Evolutionary conservation across 2,888 invertebrate species (phyloP).

Genomic region (Hipparchia semele): DNA sequence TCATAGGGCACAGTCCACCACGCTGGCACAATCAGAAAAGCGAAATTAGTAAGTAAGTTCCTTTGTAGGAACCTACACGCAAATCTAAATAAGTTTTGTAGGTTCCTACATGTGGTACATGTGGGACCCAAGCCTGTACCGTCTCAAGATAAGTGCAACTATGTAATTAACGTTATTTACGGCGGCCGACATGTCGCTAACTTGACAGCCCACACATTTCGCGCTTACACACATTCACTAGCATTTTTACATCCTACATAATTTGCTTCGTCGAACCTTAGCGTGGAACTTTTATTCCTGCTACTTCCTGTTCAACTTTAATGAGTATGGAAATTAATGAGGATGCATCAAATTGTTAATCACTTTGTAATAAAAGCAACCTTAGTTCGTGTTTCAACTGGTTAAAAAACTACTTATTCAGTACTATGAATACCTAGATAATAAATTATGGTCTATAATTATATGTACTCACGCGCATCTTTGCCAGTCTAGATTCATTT

Average conservation of each 20-base stretch:
- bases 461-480: too few relatives aligned
- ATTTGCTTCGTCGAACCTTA: neutral
- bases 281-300: neutral
- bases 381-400: neutral
- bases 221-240: neutral
- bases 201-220: constrained; percentile 13
- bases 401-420: too few relatives aligned
- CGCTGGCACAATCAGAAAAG: too few relatives aligned
- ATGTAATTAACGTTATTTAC: constrained; percentile 12
- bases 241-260: neutral
- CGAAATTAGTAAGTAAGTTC: too few relatives aligned
- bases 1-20: too few relatives aligned
- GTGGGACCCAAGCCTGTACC: neutral
- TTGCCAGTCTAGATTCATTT: too few relatives aligned
- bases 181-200: constrained; percentile 6
- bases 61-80: too few relatives aligned
- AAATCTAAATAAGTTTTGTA: neutral
- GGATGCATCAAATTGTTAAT: neutral
- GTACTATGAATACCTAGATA: too few relatives aligned
- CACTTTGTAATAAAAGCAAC: neutral
- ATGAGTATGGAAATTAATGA: neutral
- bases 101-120: neutral
- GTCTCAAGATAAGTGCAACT: constrained; percentile 9
- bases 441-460: too few relatives aligned
- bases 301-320: neutral